A percentile compares a stretch with the other conserved stretches of the same genome.
Evolutionary conservation across 2,888 invertebrate species (phyloP).

Genomic region (Epinotia ramella): DNA sequence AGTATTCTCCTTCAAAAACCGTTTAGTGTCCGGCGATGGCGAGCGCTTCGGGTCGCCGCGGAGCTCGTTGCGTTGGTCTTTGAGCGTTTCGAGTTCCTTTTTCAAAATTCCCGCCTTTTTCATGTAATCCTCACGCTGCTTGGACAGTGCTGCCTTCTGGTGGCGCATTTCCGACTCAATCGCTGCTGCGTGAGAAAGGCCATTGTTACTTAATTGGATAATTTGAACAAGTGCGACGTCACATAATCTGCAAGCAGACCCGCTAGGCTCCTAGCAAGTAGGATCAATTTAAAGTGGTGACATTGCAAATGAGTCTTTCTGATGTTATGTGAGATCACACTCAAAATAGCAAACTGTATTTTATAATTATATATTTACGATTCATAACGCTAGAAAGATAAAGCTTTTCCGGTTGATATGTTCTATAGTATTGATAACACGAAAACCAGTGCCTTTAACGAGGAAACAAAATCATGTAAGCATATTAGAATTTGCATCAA

Average conservation of each 20-base stretch:
- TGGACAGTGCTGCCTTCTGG: constrained; percentile 91
- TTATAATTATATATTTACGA: constrained; percentile 33
- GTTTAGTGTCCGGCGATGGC: constrained; percentile 90
- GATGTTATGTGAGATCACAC: constrained; percentile 37
- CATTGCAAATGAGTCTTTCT: background rate
- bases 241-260: constrained; percentile 44
- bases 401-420: constrained; percentile 25
- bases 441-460: background rate
- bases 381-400: constrained; percentile 24
- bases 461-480: constrained; percentile 10
- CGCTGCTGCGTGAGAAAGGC: constrained; percentile 78
- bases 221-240: constrained; percentile 52
- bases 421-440: background rate
- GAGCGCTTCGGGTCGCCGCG: constrained; percentile 88
- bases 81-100: constrained; percentile 91
- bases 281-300: background rate
- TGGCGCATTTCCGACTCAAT: constrained; percentile 93
- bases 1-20: constrained; percentile 92
- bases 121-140: constrained; percentile 93
- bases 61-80: constrained; percentile 92
- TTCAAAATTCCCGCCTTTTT: constrained; percentile 90
- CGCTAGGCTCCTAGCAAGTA: background rate
- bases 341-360: constrained; percentile 31
- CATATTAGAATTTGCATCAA: background rate
- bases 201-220: constrained; percentile 49